These are phyloP conservation scores for Macrobrachium rosenbergii DNA, from an alignment of 1,140 invertebrate genomes.

Conservation along the genomic window DNA sequence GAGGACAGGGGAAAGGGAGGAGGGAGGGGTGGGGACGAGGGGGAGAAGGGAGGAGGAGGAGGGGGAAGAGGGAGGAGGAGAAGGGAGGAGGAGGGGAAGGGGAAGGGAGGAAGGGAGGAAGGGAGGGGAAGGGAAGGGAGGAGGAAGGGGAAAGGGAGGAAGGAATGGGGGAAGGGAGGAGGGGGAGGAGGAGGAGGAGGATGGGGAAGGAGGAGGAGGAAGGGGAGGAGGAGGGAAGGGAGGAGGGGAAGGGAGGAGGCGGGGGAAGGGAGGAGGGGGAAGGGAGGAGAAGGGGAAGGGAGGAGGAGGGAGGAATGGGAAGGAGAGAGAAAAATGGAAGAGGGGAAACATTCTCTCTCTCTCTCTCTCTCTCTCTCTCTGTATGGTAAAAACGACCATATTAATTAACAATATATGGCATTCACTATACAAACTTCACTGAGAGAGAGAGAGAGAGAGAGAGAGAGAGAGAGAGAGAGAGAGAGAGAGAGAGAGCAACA, in stretches of 20 bases:
- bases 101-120: neutral
- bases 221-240: neutral
- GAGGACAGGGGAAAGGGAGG: no score
- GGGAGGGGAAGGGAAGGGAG: neutral
- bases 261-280: no score
- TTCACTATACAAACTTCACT: no score
- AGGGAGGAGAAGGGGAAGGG: no score
- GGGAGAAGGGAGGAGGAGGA: neutral
- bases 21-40: no score
- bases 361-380: no score
- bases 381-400: no score
- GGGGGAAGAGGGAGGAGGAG: neutral
- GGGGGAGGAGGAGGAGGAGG: neutral
- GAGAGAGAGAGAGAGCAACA: no score
- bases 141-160: neutral
- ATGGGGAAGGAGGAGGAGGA: neutral
- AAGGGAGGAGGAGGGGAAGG: conserved; percentile 6
- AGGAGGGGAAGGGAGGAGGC: neutral
- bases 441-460: no score
- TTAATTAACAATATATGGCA: no score
- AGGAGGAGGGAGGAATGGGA: neutral
- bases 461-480: no score
- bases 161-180: neutral
- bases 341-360: neutral
- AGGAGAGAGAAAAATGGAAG: neutral